phyloP scores from a whole-genome alignment of 2,888 invertebrate genomes.

The Leucophenga maculata region DNA sequence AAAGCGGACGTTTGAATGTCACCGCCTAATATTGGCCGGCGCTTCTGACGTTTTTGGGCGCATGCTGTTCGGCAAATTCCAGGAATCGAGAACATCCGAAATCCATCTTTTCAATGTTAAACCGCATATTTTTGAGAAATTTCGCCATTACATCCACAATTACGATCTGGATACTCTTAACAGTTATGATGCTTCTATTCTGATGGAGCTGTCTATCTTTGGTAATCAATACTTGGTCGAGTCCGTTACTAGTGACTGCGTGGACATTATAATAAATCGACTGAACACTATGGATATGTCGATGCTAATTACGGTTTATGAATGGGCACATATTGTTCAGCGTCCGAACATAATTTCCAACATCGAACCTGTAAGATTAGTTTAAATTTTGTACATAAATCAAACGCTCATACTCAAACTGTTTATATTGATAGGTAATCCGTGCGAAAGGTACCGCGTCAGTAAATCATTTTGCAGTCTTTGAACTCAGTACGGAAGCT shows the following conservation, averaged over 20 bases:
- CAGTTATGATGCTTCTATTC: constrained; percentile 12
- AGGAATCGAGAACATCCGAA: constrained; percentile 29
- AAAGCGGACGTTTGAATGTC: constrained; percentile 29
- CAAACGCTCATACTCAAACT: no score
- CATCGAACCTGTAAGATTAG: no score
- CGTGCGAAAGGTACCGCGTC: no score
- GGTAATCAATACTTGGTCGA: constrained; percentile 34
- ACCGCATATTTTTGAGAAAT: constrained; percentile 32
- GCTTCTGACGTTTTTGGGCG: constrained; percentile 43
- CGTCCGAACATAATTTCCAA: no score
- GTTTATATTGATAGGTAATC: no score
- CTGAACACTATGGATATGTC: constrained; percentile 1
- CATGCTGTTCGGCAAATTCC: constrained; percentile 39
- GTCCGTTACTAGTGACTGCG: constrained; percentile 29
- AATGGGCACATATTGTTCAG: constrained; percentile 28
- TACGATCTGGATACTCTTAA: constrained; percentile 24
- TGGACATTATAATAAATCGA: constrained; percentile 4
- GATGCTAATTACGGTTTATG: constrained; percentile 25
- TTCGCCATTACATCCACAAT: constrained; percentile 31
- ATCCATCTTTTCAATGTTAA: constrained; percentile 39
- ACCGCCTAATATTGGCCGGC: constrained; percentile 37
- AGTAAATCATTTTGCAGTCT: no score
- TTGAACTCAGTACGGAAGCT: no score
- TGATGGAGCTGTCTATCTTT: constrained; percentile 25
- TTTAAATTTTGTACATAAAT: no score